Evolutionary conservation across 2,797 vertebrate genomes (phyloP).

Genomic region (Epinephelus malabaricus): DNA sequence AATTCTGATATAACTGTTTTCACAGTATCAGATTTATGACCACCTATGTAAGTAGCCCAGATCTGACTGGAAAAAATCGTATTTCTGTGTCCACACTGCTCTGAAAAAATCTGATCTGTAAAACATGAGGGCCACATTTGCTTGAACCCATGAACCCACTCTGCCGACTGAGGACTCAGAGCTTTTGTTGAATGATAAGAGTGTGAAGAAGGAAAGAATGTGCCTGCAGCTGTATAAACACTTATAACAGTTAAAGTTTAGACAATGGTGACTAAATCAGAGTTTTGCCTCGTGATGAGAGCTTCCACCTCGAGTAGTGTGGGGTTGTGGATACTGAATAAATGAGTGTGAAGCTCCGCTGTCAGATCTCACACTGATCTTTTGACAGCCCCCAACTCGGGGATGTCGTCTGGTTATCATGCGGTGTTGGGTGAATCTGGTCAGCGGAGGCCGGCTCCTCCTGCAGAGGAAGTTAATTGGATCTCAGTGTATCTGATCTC

Average conservation of each 20-base stretch:
- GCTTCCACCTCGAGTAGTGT: slow-evolving; percentile 20
- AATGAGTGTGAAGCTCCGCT: slow-evolving; percentile 49
- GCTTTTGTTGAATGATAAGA: slow-evolving; percentile 68
- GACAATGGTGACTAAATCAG: slow-evolving; percentile 23
- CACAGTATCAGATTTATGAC: too few species aligned
- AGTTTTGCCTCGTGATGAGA: slow-evolving; percentile 39
- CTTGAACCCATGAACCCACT: slow-evolving; percentile 23
- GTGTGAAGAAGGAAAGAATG: slow-evolving; percentile 54
- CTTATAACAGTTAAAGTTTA: slow-evolving; percentile 37
- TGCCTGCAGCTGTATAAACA: slow-evolving; percentile 79
- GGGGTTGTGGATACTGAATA: slow-evolving; percentile 45
- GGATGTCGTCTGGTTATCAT: slow-evolving; percentile 47
- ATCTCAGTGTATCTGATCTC: slow-evolving; percentile 72
- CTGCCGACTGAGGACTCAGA: slow-evolving; percentile 47
- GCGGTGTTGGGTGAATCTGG: slow-evolving; percentile 33
- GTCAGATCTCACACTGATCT: slow-evolving; percentile 55
- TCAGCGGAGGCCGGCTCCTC: slow-evolving; percentile 43
- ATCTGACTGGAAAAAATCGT: too few species aligned
- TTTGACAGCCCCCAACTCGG: slow-evolving; percentile 46
- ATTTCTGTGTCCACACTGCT: too few species aligned
- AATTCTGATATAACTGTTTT: too few species aligned
- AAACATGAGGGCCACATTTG: too few species aligned
- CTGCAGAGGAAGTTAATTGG: slow-evolving; percentile 76
- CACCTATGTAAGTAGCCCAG: too few species aligned
- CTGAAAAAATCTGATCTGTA: too few species aligned